phyloP scores from a whole-genome alignment of 2,797 vertebrate species.

The Macrochelys suwanniensis region DNA sequence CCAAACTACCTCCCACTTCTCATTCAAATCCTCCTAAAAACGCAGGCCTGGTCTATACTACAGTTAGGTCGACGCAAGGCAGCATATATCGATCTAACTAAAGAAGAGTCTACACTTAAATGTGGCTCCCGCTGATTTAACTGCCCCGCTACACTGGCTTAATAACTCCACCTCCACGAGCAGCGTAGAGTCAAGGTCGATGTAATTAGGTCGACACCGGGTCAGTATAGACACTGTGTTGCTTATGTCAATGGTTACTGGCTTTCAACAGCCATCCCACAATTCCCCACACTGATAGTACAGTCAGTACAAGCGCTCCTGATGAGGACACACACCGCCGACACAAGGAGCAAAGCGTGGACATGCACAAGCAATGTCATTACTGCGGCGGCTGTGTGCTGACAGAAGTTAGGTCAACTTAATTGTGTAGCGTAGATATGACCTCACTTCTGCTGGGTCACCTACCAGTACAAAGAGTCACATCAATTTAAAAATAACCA shows the following conservation, averaged over 20 bases:
- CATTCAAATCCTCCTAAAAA: background rate
- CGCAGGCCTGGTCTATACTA: background rate
- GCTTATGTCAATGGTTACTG: background rate
- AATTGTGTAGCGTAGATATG: background rate
- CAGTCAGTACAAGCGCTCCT: background rate
- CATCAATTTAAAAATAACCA: background rate
- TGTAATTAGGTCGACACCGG: background rate
- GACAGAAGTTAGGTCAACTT: background rate
- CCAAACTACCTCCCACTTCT: background rate
- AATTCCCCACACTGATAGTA: background rate
- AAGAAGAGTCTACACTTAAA: background rate
- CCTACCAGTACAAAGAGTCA: rapidly evolving
- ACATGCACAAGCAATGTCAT: background rate
- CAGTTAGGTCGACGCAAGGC: background rate
- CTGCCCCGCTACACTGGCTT: background rate
- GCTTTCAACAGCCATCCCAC: background rate
- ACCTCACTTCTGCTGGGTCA: background rate
- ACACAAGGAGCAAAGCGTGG: background rate
- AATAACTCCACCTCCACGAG: background rate
- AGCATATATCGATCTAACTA: background rate
- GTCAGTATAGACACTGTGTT: background rate
- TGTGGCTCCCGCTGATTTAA: background rate
- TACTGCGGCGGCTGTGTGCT: background rate
- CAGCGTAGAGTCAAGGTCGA: background rate
- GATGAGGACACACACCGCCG: background rate